Evolutionary conservation across 2,113 vertebrate species (phyloP).

Genomic region (Hoplias malabaricus): DNA sequence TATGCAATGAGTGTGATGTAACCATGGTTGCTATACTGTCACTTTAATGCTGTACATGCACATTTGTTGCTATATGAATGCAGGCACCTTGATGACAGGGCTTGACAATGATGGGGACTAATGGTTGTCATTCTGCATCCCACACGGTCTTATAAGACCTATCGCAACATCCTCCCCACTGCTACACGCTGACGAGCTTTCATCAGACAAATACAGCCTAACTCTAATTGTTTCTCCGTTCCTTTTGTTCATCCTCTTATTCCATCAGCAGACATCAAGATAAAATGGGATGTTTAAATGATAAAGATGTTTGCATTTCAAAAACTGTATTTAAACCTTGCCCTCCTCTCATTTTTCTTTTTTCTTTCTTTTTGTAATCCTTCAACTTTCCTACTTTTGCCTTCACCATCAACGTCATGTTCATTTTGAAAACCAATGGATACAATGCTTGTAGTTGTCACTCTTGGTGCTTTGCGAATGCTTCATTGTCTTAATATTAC

Average conservation of each 20-base stretch:
- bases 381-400: constrained; percentile 55
- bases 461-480: constrained; percentile 80
- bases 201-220: constrained; percentile 54
- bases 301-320: constrained; percentile 69
- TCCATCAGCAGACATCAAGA: constrained; percentile 57
- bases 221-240: constrained; percentile 43
- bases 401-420: constrained; percentile 65
- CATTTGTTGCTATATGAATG: constrained; percentile 70
- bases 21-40: constrained; percentile 72
- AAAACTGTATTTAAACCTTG: constrained; percentile 63
- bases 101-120: constrained; percentile 74
- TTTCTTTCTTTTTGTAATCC: not conserved
- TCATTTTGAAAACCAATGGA: constrained; percentile 73
- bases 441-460: constrained; percentile 77
- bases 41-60: constrained; percentile 80
- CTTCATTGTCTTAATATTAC: constrained; percentile 84
- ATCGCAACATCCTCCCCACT: constrained; percentile 56
- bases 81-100: constrained; percentile 66
- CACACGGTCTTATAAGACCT: constrained; percentile 64
- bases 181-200: constrained; percentile 56
- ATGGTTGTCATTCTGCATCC: constrained; percentile 66
- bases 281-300: constrained; percentile 68
- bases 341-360: constrained; percentile 21
- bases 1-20: constrained; percentile 77
- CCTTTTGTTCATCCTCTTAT: constrained; percentile 25